Evolutionary conservation across 2,113 vertebrate species (phyloP).

Genomic region (Python bivittatus): DNA sequence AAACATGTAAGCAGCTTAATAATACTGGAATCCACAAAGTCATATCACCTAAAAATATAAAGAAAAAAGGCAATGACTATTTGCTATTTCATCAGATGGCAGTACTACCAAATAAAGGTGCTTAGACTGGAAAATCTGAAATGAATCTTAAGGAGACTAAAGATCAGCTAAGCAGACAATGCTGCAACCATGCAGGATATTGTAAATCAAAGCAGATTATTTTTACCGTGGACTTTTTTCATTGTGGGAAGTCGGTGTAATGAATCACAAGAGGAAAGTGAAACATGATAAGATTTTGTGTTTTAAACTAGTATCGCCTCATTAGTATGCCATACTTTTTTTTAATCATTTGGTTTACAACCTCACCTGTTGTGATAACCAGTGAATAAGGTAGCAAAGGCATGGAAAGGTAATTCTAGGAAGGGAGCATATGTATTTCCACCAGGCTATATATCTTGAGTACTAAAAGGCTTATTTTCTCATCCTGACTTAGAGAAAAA

Average conservation of each 20-base stretch:
- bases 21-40: conserved; percentile 10
- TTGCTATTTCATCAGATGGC: conserved; percentile 32
- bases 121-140: conserved; percentile 40
- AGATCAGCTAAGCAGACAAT: conserved; percentile 23
- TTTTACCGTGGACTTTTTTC: conserved; percentile 24
- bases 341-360: neutral
- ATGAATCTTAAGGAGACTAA: conserved; percentile 25
- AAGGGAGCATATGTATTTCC: neutral
- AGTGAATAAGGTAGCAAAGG: neutral
- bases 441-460: conserved; percentile 4
- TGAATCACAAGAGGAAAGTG: conserved; percentile 39
- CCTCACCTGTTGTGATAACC: neutral
- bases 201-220: conserved; percentile 51
- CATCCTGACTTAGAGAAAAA: neutral
- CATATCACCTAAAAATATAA: conserved; percentile 29
- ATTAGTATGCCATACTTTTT: conserved; percentile 25
- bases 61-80: conserved; percentile 47
- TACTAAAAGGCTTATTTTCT: neutral
- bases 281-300: conserved; percentile 27
- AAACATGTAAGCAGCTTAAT: neutral
- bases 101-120: conserved; percentile 7
- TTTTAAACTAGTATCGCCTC: conserved; percentile 31
- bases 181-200: conserved; percentile 48
- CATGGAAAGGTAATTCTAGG: neutral
- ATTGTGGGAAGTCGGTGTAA: conserved; percentile 50